Evolutionary conservation across 64 coral and sea anemone species (phyloP).

Genomic region (Platygyra sinensis): DNA sequence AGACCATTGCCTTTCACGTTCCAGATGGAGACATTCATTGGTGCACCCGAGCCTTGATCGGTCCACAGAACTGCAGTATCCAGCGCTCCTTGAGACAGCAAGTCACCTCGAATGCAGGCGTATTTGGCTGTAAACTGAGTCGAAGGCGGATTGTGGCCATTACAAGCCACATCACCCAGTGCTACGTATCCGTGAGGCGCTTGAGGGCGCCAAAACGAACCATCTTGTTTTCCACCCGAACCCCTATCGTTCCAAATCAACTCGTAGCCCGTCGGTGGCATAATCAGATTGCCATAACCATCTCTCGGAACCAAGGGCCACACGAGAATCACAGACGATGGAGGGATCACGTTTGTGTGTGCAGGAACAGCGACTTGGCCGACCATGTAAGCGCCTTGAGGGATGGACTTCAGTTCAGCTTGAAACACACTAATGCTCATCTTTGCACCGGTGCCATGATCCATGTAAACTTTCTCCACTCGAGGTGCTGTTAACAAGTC

Average conservation of each 20-base stretch:
- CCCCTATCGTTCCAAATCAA: background rate
- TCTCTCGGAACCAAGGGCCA: background rate
- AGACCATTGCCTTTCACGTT: background rate
- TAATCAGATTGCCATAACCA: background rate
- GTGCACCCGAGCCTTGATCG: background rate
- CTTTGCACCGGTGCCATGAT: background rate
- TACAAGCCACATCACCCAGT: slow-evolving; percentile 6
- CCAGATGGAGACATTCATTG: background rate
- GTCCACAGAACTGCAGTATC: background rate
- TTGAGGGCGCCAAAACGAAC: background rate
- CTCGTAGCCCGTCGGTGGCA: background rate
- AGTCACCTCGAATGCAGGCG: slow-evolving; percentile 5
- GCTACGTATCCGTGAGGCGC: background rate
- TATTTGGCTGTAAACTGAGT: background rate
- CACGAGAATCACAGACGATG: background rate
- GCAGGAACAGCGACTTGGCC: background rate
- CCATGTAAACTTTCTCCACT: background rate
- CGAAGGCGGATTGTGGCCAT: background rate
- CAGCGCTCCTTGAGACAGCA: background rate
- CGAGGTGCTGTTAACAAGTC: background rate
- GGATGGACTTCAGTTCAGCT: background rate
- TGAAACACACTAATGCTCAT: background rate
- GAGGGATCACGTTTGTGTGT: background rate
- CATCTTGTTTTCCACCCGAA: background rate
- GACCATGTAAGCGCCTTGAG: background rate